A percentile compares a stretch with the other conserved stretches of the same genome.
Evolutionary conservation across 2,113 vertebrate species (phyloP).

Genomic region (Perca flavescens): DNA sequence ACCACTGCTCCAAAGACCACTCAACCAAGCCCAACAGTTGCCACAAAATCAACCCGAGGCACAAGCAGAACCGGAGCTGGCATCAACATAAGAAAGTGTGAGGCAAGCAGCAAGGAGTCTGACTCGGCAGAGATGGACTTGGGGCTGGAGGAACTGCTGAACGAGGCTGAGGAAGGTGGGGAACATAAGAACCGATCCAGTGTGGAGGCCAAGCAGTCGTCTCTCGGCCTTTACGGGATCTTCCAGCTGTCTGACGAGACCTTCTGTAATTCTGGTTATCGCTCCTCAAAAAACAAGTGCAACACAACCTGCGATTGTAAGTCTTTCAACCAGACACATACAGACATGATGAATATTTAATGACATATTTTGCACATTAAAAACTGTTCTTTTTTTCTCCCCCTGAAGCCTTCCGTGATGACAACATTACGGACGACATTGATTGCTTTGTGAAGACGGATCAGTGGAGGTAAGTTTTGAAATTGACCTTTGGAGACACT

Average conservation of each 20-base stretch:
- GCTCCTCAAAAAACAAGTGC: constrained; percentile 59
- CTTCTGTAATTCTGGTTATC: constrained; percentile 42
- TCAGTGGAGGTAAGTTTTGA: constrained; percentile 43
- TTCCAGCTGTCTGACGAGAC: constrained; percentile 66
- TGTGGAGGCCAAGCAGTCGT: neutral
- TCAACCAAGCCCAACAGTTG: neutral
- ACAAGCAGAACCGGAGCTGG: too few relatives aligned
- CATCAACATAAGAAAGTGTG: too few relatives aligned
- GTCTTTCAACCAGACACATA: neutral
- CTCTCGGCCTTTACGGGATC: constrained; percentile 36
- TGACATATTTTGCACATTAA: neutral
- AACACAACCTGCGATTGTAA: constrained; percentile 46
- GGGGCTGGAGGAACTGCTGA: too few relatives aligned
- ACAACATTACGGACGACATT: constrained; percentile 63
- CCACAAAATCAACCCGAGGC: too few relatives aligned
- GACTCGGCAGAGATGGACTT: too few relatives aligned
- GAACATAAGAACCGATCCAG: neutral
- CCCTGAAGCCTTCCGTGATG: constrained; percentile 60
- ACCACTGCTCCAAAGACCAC: neutral
- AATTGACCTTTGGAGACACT: too few relatives aligned
- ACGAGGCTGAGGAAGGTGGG: neutral
- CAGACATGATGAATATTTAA: neutral
- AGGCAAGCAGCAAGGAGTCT: too few relatives aligned
- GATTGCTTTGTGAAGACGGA: constrained; percentile 12
- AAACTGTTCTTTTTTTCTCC: neutral